Evolutionary conservation across 2,113 vertebrate species (phyloP).

Genomic region (Rattus norvegicus): DNA sequence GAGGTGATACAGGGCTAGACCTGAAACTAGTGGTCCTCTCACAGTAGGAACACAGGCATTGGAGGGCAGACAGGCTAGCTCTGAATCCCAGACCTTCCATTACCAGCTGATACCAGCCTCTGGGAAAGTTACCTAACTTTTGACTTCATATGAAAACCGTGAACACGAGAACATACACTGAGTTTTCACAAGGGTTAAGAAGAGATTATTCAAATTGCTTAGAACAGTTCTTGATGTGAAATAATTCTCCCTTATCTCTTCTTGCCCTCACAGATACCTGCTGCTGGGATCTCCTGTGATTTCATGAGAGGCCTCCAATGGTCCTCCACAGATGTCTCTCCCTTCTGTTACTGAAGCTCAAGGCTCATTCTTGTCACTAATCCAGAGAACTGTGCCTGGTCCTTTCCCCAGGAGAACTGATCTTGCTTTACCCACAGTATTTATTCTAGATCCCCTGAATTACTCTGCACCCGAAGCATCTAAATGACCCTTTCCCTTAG

Average conservation of each 20-base stretch:
- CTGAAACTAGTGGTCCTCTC: neutral
- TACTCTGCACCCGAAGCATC: neutral
- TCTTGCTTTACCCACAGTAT: neutral
- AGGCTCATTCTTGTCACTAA: neutral
- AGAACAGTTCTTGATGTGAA: neutral
- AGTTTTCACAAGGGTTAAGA: neutral
- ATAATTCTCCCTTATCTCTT: neutral
- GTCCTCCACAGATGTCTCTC: neutral
- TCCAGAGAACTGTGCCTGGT: constrained; percentile 56
- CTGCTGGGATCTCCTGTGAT: neutral
- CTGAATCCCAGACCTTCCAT: neutral
- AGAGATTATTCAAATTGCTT: neutral
- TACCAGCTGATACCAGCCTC: too few species aligned
- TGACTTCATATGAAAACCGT: neutral
- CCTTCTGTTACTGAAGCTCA: neutral
- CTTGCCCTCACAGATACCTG: neutral
- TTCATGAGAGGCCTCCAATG: neutral
- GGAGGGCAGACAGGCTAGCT: neutral
- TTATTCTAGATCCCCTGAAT: constrained; percentile 11
- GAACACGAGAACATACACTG: neutral
- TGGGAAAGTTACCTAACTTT: neutral
- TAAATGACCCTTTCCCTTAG: neutral
- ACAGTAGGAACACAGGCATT: neutral
- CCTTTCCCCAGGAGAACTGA: constrained; percentile 30
- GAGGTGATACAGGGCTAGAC: neutral